These are phyloP conservation scores for Drosophila yooni DNA, from an alignment of 2,888 invertebrate genomes.

Conservation along the genomic window DNA sequence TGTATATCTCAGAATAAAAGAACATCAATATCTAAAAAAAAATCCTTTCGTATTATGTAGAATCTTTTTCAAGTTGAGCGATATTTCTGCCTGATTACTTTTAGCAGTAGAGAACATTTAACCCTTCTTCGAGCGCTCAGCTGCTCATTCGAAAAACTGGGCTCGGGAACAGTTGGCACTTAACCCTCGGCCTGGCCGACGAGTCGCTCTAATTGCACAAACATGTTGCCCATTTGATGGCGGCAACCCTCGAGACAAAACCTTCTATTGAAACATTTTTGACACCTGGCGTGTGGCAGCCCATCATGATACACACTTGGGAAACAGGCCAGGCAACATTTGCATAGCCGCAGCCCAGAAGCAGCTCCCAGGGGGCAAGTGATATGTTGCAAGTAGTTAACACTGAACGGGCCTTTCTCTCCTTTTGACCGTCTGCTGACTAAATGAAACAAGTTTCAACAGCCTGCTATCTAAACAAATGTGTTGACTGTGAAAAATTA, in stretches of 20 bases:
- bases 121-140: slow-evolving; percentile 34
- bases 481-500: slow-evolving; percentile 74
- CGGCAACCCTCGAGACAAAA: slow-evolving; percentile 46
- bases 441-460: slow-evolving; percentile 44
- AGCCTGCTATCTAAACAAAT: slow-evolving; percentile 40
- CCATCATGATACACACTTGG: slow-evolving; percentile 51
- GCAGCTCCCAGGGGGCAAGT: slow-evolving; percentile 15
- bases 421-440: slow-evolving; percentile 14
- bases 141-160: slow-evolving; percentile 13
- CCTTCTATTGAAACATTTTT: slow-evolving; percentile 54
- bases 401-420: slow-evolving; percentile 10
- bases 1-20: not conserved
- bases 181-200: slow-evolving; percentile 48
- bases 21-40: not conserved
- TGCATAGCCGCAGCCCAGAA: slow-evolving; percentile 34
- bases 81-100: slow-evolving; percentile 30
- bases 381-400: slow-evolving; percentile 14
- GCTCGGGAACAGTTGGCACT: slow-evolving; percentile 51
- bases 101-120: slow-evolving; percentile 21
- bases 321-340: slow-evolving; percentile 40
- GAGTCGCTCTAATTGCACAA: slow-evolving; percentile 64
- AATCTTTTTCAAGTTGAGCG: slow-evolving; percentile 1
- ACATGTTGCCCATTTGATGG: slow-evolving; percentile 49
- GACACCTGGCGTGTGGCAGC: slow-evolving; percentile 70
- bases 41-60: not conserved